A percentile compares a stretch with the other conserved stretches of the same genome.
Evolutionary conservation across 2,113 vertebrate species (phyloP).

Genomic region (Corydoras maculifer): DNA sequence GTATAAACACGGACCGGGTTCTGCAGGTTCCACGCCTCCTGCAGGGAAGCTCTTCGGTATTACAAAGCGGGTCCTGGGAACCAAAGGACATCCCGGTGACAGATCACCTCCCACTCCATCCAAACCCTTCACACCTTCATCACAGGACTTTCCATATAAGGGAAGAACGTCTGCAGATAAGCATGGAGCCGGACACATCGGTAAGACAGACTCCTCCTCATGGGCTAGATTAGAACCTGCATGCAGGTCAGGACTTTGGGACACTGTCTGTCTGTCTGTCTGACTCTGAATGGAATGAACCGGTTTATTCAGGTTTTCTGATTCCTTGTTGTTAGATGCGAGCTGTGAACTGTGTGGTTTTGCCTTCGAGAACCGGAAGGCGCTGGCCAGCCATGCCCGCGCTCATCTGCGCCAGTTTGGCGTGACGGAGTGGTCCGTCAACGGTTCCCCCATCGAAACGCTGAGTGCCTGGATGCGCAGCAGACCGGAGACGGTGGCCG

Average conservation of each 20-base stretch:
- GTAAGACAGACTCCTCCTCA: constrained; percentile 56
- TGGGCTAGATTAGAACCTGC: too few relatives aligned
- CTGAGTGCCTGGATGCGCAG: constrained; percentile 96
- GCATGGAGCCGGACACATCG: constrained; percentile 63
- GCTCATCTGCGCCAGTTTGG: constrained; percentile 94
- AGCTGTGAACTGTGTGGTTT: constrained; percentile 93
- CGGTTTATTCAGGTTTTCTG: too few relatives aligned
- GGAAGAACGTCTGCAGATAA: constrained; percentile 78
- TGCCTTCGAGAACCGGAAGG: constrained; percentile 94
- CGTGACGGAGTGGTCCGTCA: constrained; percentile 94
- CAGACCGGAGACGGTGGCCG: constrained; percentile 81
- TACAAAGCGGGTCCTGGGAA: constrained; percentile 70
- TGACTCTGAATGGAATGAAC: too few relatives aligned
- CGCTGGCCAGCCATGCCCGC: constrained; percentile 87
- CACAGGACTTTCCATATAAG: constrained; percentile 75
- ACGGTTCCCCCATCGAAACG: constrained; percentile 95
- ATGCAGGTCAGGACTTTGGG: too few relatives aligned
- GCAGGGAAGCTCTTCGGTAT: constrained; percentile 66
- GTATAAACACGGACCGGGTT: constrained; percentile 66
- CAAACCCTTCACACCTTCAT: constrained; percentile 68
- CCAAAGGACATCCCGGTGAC: constrained; percentile 53
- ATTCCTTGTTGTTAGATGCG: constrained; percentile 62
- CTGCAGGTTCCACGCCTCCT: constrained; percentile 56
- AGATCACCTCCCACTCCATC: constrained; percentile 48
- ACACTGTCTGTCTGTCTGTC: too few relatives aligned